A percentile compares a stretch with the other conserved stretches of the same genome.
Evolutionary conservation across 2,797 vertebrate genomes (phyloP).

Genomic region (Melanotaenia nigrans): DNA sequence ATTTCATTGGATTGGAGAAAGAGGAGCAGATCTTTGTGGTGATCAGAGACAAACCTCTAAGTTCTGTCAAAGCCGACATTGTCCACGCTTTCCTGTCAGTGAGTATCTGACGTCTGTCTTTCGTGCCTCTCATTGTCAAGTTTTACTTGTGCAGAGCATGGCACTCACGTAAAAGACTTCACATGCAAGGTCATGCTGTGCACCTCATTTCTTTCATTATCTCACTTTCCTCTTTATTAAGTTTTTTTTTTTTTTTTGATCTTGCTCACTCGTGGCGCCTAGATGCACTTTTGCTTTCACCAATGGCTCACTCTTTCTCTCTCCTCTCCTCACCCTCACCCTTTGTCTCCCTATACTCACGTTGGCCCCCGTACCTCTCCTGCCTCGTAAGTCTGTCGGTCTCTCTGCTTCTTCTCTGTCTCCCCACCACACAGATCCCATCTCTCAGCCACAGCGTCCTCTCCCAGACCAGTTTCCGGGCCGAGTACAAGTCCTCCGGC

Average conservation of each 20-base stretch:
- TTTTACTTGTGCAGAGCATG: conserved; percentile 51
- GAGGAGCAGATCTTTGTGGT: conserved; percentile 95
- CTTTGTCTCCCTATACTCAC: conserved; percentile 78
- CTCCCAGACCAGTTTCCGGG: conserved; percentile 93
- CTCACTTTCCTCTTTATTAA: conserved; percentile 51
- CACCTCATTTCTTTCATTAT: conserved; percentile 65
- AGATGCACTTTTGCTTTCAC: conserved; percentile 70
- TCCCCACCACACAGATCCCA: conserved; percentile 85
- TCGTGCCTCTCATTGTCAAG: conserved; percentile 29
- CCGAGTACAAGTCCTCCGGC: conserved; percentile 90
- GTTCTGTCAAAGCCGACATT: conserved; percentile 95
- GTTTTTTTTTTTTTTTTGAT: conserved; percentile 54
- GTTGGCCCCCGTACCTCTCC: conserved; percentile 74
- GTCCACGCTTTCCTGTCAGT: conserved; percentile 95
- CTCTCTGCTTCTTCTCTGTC: conserved; percentile 81
- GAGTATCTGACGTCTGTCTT: conserved; percentile 66
- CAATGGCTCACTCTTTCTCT: conserved; percentile 78
- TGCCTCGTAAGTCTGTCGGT: conserved; percentile 82
- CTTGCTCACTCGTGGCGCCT: conserved; percentile 64
- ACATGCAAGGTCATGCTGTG: conserved; percentile 47
- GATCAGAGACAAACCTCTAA: conserved; percentile 93
- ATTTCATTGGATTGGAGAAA: conserved; percentile 94
- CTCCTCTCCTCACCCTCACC: conserved; percentile 76
- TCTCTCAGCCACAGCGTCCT: conserved; percentile 93
- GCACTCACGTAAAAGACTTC: conserved; percentile 45